Evolutionary conservation across 2,888 invertebrate genomes (phyloP).

Genomic region (Metellina segmentata): DNA sequence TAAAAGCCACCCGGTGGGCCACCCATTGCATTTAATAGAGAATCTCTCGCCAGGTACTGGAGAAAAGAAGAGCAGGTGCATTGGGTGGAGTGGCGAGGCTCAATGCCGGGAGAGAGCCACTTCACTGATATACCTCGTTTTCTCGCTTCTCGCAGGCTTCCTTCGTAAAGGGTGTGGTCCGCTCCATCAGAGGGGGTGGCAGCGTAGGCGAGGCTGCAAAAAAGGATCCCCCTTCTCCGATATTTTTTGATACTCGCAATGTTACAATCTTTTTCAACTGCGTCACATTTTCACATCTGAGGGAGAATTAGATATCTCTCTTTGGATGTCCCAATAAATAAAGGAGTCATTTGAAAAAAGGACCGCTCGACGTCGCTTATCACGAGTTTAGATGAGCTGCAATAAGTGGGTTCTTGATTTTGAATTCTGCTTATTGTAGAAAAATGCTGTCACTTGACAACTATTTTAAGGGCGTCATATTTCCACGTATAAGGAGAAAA

Average conservation of each 20-base stretch:
- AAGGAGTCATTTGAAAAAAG: too few species aligned
- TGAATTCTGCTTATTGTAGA: too few species aligned
- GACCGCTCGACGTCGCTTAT: too few species aligned
- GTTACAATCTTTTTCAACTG: background rate
- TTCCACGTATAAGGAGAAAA: too few species aligned
- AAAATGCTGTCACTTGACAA: too few species aligned
- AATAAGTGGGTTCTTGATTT: too few species aligned
- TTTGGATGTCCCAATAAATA: too few species aligned
- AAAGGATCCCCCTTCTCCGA: background rate
- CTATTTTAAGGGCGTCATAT: too few species aligned
- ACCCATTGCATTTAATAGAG: slow-evolving; percentile 75
- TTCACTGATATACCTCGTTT: slow-evolving; percentile 71
- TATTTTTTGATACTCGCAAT: background rate
- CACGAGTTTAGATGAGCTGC: too few species aligned
- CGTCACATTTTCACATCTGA: background rate
- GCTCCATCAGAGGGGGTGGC: slow-evolving; percentile 40
- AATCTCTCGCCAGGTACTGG: slow-evolving; percentile 54
- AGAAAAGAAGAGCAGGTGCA: slow-evolving; percentile 69
- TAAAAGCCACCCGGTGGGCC: slow-evolving; percentile 75
- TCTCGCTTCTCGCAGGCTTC: slow-evolving; percentile 59
- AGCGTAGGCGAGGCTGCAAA: too few species aligned
- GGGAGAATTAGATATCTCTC: background rate
- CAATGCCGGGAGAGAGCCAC: slow-evolving; percentile 55
- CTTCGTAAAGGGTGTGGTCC: slow-evolving; percentile 64
- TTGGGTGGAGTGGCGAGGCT: slow-evolving; percentile 63